Base-by-base conservation (phyloP, 2,888 invertebrate genomes). In the Tolmerus cingulatus region DNA sequence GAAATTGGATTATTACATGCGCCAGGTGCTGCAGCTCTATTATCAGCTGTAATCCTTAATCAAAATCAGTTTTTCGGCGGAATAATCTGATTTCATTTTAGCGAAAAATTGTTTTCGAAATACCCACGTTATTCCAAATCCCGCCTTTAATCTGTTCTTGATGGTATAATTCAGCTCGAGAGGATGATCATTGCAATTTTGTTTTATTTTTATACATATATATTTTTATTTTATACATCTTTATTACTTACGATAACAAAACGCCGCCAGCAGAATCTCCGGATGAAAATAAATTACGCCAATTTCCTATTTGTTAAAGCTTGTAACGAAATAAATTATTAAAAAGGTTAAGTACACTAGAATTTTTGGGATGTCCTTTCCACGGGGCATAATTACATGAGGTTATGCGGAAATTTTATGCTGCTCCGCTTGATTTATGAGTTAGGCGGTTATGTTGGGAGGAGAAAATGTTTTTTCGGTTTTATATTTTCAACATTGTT, bases 291-390 rank as follows among this genome's bases (percentile, higher is more conserved):
- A 79, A 55, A 82, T 57, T 82, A 82, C 57, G 57, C 57, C 34
- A n/a, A 66, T 82, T 82, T 82, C 82, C 82, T 82, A 82, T 82
- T 82, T 82, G 66, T 82, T 78, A 57, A 82, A 82, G 30, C 82
- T 37, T 66, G 57, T 82, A 82, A 57, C 14, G 37, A 57, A 82
- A 82, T 82, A 82, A 82, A 57, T 66, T 57, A 66, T 82, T 82
- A 34, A 82, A 51, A 82, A 37, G 34, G 57, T 57, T 79, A 37
- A 66, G 37, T 82, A 66, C 57, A 82, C 82, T 82, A 82, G 82
- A 82, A 82, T 57, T 19, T 82, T 57, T 23, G 12, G 37, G 19
- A 9, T 34, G 43, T 78, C 9, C 78, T 43, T 43, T 76, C 76
- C 34, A n/a, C 76, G 34, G n/a, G 76, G 76, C 66, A 76, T 76